A percentile compares a stretch with the other conserved stretches of the same genome.
These are phyloP conservation scores for Venustoraphidia nigricollis DNA, from an alignment of 2,888 invertebrate species.

Conservation along the genomic window DNA sequence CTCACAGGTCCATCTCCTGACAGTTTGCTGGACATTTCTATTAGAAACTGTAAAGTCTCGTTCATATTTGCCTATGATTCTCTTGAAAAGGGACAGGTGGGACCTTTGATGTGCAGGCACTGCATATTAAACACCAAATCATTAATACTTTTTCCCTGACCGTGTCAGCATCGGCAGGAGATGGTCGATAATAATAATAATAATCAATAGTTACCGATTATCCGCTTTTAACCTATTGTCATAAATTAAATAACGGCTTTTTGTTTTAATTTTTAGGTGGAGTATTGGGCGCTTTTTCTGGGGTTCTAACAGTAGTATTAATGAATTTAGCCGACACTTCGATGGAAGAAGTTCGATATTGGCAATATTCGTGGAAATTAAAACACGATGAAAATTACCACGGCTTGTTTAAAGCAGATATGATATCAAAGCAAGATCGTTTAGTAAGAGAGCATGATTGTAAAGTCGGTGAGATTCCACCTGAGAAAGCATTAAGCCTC, in stretches of 20 bases:
- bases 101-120: no score
- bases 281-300: constrained; percentile 42
- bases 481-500: neutral
- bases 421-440: constrained; percentile 18
- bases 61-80: neutral
- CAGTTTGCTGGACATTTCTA: no score
- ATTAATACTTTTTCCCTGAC: no score
- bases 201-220: no score
- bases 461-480: constrained; percentile 7
- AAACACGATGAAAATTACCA: constrained; percentile 23
- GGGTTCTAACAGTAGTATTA: constrained; percentile 34
- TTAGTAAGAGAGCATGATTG: constrained; percentile 11
- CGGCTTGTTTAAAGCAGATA: constrained; percentile 18
- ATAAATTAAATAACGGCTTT: no score
- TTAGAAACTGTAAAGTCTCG: no score
- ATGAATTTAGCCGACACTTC: constrained; percentile 40
- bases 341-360: constrained; percentile 47
- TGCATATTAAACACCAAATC: no score
- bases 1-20: no score
- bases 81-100: no score
- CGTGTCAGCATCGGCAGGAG: no score
- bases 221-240: no score
- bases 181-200: no score
- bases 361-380: constrained; percentile 35
- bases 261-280: constrained; percentile 31